phyloP scores from a whole-genome alignment of 2,797 vertebrate species.

The Danio aesculapii region DNA sequence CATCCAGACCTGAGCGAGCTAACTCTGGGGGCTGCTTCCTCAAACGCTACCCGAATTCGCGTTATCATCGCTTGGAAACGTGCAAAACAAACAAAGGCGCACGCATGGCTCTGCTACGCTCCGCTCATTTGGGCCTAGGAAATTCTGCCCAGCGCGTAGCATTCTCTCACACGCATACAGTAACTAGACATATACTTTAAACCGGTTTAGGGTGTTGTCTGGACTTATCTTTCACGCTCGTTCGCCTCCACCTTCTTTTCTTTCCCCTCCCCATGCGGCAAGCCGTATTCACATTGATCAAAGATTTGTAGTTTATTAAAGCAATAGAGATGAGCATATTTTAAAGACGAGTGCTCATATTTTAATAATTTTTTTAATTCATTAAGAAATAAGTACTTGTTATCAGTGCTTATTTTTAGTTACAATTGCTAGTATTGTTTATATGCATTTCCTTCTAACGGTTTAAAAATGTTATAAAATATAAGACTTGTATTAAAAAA shows the following conservation, averaged over 20 bases:
- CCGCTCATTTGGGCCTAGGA: not conserved
- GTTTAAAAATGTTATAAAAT: not conserved
- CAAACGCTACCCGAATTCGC: slow-evolving; percentile 35
- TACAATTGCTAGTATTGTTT: not conserved
- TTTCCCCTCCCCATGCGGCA: slow-evolving; percentile 30
- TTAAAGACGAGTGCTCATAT: not conserved
- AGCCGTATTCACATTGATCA: not conserved
- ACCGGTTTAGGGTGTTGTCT: slow-evolving; percentile 58
- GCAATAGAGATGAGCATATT: not conserved
- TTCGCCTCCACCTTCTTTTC: slow-evolving; percentile 58
- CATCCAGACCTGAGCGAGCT: slow-evolving; percentile 62
- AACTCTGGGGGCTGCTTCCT: slow-evolving; percentile 54
- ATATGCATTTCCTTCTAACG: not conserved
- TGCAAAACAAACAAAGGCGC: slow-evolving; percentile 37
- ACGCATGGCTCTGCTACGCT: not conserved
- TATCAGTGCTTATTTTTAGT: not conserved
- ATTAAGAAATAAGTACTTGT: not conserved
- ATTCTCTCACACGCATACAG: slow-evolving; percentile 33
- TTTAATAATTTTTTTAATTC: not conserved
- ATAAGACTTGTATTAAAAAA: not conserved
- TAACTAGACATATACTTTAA: slow-evolving; percentile 29
- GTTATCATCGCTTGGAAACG: slow-evolving; percentile 56
- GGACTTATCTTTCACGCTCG: slow-evolving; percentile 56
- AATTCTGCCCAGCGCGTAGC: slow-evolving; percentile 10
- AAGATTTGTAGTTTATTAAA: not conserved